These are phyloP conservation scores for Coregonus clupeaformis DNA, from an alignment of 2,113 vertebrate species.

Conservation along the genomic window DNA sequence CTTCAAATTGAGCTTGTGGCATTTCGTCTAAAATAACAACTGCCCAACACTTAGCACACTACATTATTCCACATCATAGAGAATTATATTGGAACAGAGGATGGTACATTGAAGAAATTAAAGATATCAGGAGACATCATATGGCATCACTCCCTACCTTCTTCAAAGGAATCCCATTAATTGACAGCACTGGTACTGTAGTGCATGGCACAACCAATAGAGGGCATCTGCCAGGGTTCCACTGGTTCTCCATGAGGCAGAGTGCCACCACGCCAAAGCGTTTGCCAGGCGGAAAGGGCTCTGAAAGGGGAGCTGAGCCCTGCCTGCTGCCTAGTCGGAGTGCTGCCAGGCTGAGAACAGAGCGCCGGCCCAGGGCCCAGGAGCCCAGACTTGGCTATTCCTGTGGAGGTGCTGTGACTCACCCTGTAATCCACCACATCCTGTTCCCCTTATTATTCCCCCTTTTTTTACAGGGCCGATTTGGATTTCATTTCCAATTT, in stretches of 20 bases:
- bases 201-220: no score
- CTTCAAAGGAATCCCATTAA: no score
- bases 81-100: not conserved
- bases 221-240: no score
- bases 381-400: slow-evolving; percentile 11
- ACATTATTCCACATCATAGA: not conserved
- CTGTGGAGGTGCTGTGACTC: slow-evolving; percentile 14
- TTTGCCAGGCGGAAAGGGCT: slow-evolving; percentile 27
- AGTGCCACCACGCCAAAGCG: no score
- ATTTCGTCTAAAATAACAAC: no score
- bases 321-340: slow-evolving; percentile 18
- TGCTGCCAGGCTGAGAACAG: slow-evolving; percentile 10
- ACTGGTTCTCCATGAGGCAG: no score
- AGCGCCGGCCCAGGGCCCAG: not conserved
- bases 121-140: not conserved
- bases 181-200: not conserved
- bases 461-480: not conserved
- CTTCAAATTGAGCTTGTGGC: not conserved
- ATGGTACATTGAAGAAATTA: not conserved
- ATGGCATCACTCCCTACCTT: not conserved
- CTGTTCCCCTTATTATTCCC: slow-evolving; percentile 20
- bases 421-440: slow-evolving; percentile 26
- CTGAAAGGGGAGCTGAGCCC: slow-evolving; percentile 10
- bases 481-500: slow-evolving; percentile 13
- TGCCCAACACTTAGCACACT: not conserved